phyloP scores from a whole-genome alignment of 2,113 vertebrate species.

The Merops nubicus region DNA sequence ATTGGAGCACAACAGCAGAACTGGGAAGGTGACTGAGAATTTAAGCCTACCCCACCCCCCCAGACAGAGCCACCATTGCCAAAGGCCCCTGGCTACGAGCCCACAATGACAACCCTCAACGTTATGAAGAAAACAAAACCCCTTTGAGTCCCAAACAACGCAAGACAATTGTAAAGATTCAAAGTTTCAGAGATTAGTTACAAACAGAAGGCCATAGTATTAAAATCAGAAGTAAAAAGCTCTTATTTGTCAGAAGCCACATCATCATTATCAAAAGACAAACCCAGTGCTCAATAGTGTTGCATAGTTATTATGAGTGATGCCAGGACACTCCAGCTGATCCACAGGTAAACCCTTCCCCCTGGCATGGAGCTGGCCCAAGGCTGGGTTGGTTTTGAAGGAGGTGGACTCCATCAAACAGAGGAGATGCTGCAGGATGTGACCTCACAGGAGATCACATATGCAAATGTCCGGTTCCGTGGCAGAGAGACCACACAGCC shows the following conservation, averaged over 20 bases:
- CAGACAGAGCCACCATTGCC: too few relatives aligned
- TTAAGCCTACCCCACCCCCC: accelerated
- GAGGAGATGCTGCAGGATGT: too few relatives aligned
- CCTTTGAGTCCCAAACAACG: not conserved
- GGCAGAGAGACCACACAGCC: not conserved
- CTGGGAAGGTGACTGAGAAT: accelerated
- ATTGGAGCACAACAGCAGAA: not conserved
- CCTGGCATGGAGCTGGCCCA: not conserved
- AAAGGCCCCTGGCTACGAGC: accelerated
- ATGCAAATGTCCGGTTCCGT: accelerated
- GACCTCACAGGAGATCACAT: not conserved
- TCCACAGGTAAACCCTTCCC: not conserved
- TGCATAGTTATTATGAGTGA: too few relatives aligned
- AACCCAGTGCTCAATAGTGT: too few relatives aligned
- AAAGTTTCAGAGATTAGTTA: not conserved
- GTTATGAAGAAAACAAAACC: not conserved
- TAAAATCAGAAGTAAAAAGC: not conserved
- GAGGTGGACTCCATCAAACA: not conserved
- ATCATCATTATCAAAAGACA: not conserved
- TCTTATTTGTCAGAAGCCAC: not conserved
- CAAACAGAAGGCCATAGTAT: not conserved
- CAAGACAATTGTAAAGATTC: accelerated
- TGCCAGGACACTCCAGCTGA: too few relatives aligned
- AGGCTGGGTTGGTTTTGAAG: not conserved
- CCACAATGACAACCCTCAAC: too few relatives aligned